phyloP scores from a whole-genome alignment of 2,888 invertebrate genomes.

The Ectemnius cavifrons region DNA sequence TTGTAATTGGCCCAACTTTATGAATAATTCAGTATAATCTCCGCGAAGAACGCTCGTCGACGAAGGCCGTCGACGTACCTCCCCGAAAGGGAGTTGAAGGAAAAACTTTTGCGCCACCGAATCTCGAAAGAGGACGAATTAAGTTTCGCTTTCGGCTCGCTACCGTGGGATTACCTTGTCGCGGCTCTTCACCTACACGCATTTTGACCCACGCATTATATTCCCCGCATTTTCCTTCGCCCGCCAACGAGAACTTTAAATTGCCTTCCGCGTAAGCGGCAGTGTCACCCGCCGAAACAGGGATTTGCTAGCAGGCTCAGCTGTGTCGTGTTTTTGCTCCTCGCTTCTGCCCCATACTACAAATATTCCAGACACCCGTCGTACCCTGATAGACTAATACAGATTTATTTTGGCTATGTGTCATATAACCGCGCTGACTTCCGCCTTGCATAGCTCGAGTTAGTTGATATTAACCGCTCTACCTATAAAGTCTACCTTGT shows the following conservation, averaged over 20 bases:
- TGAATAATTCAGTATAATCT: conserved; percentile 48
- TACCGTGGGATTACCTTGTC: conserved; percentile 4
- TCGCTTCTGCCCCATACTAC: too few relatives aligned
- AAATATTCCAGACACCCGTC: too few relatives aligned
- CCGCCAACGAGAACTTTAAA: conserved; percentile 24
- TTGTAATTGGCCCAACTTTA: conserved; percentile 42
- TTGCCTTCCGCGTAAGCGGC: conserved; percentile 15
- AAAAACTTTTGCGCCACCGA: neutral
- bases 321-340: neutral
- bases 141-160: neutral
- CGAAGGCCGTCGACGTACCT: neutral
- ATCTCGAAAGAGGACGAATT: neutral
- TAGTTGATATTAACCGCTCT: too few relatives aligned
- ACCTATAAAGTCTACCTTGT: too few relatives aligned
- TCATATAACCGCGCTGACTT: too few relatives aligned
- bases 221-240: conserved; percentile 6
- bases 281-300: neutral
- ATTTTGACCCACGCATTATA: conserved; percentile 7
- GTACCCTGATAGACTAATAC: too few relatives aligned
- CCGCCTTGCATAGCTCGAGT: too few relatives aligned
- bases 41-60: neutral
- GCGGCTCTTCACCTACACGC: conserved; percentile 3
- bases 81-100: neutral
- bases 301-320: neutral
- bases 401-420: too few relatives aligned